phyloP scores from a whole-genome alignment of 2,797 vertebrate genomes.

The Lepus oiostolus region DNA sequence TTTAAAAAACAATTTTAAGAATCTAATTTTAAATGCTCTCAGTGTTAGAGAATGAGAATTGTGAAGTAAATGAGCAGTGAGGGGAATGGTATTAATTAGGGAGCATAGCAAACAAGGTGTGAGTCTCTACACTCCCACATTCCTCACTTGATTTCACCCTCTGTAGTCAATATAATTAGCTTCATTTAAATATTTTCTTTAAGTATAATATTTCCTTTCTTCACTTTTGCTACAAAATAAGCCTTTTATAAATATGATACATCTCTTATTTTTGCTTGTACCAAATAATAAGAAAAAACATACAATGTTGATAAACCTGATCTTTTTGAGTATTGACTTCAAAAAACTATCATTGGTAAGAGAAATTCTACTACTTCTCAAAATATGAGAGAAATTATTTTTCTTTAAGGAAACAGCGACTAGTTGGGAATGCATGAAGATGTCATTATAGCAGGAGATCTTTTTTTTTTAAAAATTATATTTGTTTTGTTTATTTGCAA shows the following conservation, averaged over 20 bases:
- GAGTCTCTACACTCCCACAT: neutral
- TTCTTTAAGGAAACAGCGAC: neutral
- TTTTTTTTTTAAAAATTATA: neutral
- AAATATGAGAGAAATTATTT: conserved; percentile 50
- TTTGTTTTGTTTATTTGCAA: too few relatives aligned
- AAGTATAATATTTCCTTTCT: conserved; percentile 46
- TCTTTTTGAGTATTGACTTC: conserved; percentile 55
- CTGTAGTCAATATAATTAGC: neutral
- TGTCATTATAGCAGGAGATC: neutral
- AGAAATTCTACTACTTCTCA: conserved; percentile 36
- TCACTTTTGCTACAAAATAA: neutral
- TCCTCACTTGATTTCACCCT: neutral
- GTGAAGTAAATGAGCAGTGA: neutral
- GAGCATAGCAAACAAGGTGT: neutral
- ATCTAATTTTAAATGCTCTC: neutral
- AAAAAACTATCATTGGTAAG: neutral
- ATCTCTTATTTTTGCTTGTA: neutral
- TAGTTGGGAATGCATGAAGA: neutral
- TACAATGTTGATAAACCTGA: conserved; percentile 29
- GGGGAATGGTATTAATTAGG: neutral
- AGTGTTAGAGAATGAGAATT: neutral
- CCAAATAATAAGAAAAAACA: conserved; percentile 41
- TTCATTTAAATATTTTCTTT: conserved; percentile 36
- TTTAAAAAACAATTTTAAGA: neutral
- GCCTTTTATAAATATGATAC: neutral